Percentiles rank a stretch among this genome's conserved stretches.
Evolutionary conservation across 2,888 invertebrate genomes (phyloP).

Genomic region (Antitype chi): DNA sequence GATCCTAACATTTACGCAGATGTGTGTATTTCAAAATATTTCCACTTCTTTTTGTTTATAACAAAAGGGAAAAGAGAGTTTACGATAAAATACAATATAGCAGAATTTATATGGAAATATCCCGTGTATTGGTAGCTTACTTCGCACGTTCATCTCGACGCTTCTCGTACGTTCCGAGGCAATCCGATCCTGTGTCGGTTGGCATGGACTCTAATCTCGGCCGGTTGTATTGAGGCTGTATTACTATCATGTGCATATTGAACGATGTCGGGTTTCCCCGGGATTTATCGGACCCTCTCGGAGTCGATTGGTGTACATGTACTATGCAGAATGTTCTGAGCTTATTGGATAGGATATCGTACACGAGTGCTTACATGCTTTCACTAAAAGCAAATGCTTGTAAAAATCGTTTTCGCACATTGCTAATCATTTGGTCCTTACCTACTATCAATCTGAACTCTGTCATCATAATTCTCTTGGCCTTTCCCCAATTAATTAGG

Average conservation of each 20-base stretch:
- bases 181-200: slow-evolving; percentile 53
- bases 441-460: background rate
- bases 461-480: background rate
- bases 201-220: slow-evolving; percentile 60
- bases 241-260: slow-evolving; percentile 64
- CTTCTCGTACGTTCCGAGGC: slow-evolving; percentile 51
- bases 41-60: slow-evolving; percentile 26
- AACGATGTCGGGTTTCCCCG: slow-evolving; percentile 51
- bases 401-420: background rate
- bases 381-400: background rate
- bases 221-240: slow-evolving; percentile 56
- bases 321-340: slow-evolving; percentile 47
- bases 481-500: too few relatives aligned
- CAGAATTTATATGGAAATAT: slow-evolving; percentile 47
- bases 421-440: background rate
- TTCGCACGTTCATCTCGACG: slow-evolving; percentile 52
- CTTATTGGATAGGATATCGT: slow-evolving; percentile 47
- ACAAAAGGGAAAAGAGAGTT: slow-evolving; percentile 35
- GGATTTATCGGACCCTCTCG: slow-evolving; percentile 59
- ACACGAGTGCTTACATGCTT: slow-evolving; percentile 23
- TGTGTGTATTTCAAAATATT: slow-evolving; percentile 4
- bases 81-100: slow-evolving; percentile 43
- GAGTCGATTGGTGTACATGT: slow-evolving; percentile 55
- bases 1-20: background rate
- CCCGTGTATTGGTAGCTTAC: slow-evolving; percentile 45